phyloP scores from a whole-genome alignment of 23 tunicate genomes.

The Halocynthia aurantium region DNA sequence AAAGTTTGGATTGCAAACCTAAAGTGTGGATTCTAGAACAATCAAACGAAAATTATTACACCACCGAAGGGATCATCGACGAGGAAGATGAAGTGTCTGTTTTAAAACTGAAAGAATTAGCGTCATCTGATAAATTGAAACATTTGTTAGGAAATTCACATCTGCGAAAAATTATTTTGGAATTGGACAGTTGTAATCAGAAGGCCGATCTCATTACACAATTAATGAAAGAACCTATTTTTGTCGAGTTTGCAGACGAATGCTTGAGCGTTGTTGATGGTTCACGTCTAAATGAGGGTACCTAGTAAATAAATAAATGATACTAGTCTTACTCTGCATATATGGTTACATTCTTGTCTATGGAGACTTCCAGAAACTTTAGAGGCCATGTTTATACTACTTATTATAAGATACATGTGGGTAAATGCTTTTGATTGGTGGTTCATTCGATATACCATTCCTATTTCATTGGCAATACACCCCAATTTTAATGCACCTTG shows the following conservation, averaged over 20 bases:
- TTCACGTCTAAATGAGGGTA: too few species aligned
- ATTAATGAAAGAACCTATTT: conserved; percentile 74
- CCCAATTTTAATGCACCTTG: too few species aligned
- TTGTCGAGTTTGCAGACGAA: conserved; percentile 78
- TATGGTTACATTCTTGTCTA: too few species aligned
- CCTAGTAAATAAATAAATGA: too few species aligned
- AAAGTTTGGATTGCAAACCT: background rate
- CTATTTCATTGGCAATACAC: too few species aligned
- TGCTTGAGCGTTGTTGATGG: conserved; percentile 32
- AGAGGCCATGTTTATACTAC: too few species aligned
- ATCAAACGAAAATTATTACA: background rate
- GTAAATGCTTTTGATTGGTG: too few species aligned
- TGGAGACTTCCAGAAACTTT: too few species aligned
- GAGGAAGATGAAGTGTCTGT: conserved; percentile 36
- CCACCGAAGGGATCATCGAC: background rate
- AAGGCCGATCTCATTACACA: conserved; percentile 18
- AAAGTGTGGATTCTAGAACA: background rate
- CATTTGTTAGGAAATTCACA: conserved; percentile 39
- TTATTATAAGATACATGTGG: too few species aligned
- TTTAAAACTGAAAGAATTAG: conserved; percentile 27
- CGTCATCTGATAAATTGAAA: conserved; percentile 11
- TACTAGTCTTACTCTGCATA: too few species aligned
- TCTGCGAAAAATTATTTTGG: conserved; percentile 32
- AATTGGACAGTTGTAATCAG: conserved; percentile 22
- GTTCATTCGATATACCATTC: too few species aligned